Base-by-base conservation (phyloP, 2,888 invertebrate genomes). In the Sarcophaga rosellei region DNA sequence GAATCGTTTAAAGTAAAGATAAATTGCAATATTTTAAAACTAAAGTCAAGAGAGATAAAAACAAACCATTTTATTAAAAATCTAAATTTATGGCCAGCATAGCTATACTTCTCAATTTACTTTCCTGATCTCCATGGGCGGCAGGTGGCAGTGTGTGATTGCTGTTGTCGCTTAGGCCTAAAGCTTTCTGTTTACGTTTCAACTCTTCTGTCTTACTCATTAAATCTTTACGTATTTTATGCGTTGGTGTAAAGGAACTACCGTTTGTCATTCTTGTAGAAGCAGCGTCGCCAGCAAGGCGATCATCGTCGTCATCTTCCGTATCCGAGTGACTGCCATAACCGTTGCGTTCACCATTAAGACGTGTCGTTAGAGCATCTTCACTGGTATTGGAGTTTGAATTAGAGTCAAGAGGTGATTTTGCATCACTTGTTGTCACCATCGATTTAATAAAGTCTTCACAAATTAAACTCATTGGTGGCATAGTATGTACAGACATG, bases 401-500 rank as follows among this genome's bases (percentile, higher is more conserved):
- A 25, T 65, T n/a, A 57, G 17, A 23, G 17, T 68, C 35, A 10
- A 10, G 35, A 2, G 17, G 10, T 35, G 59, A 47, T 23, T 65
- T 63, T 4, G 66, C 12, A 57, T 90, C 90, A 21, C 89, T 87
- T 35, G 89, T 87, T 87, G 89, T 90, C 17, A 92, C 88, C 84
- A 92, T 88, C 61, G 92, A 90, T 88, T 92, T 91, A 4, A 92
- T 87, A 81, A 92, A 92, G 85, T 92, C 92, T 65, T 89, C 89
- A 84, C 91, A 92, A 45, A 93, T 88, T 79, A 92, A 88, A 88
- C 91, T 92, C 86, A 92, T 88, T 23, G 93, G 92, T 23, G 93
- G 92, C 93, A 93, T 93, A 47, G 93, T 92, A 87, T 93, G 92
- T 75, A 91, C 90, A 78, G 93, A 90, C 90, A 93, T 90, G 84